Conservation (phyloP, 2,888 invertebrate genomes). For the Blastobasis adustella region DNA sequence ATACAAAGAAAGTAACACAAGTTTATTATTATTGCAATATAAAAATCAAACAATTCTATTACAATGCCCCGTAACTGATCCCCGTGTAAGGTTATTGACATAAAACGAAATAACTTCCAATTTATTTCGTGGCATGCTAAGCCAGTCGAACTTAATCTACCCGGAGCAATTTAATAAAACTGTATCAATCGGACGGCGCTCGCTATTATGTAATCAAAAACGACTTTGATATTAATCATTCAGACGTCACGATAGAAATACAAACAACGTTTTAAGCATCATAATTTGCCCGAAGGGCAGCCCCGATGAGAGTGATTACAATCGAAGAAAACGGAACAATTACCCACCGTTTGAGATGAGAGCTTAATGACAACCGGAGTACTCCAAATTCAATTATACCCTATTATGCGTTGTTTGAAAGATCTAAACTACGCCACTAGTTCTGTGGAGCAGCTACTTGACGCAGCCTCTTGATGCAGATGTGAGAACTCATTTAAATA, state of each 20-base stretch:
- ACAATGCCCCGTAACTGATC: too few species aligned
- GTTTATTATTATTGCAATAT: slow-evolving; percentile 1
- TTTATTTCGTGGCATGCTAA: neutral
- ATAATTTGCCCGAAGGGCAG: slow-evolving; percentile 44
- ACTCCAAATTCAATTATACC: slow-evolving; percentile 24
- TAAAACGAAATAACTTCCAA: neutral
- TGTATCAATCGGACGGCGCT: slow-evolving; percentile 23
- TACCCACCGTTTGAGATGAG: slow-evolving; percentile 23
- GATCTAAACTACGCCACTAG: slow-evolving; percentile 4
- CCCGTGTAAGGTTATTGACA: slow-evolving; percentile 1
- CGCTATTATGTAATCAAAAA: slow-evolving; percentile 57
- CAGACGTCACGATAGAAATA: slow-evolving; percentile 43
- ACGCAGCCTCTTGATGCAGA: slow-evolving; percentile 5
- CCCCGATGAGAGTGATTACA: slow-evolving; percentile 34
- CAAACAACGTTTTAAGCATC: slow-evolving; percentile 47
- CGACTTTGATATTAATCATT: slow-evolving; percentile 48
- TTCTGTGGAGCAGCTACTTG: slow-evolving; percentile 4
- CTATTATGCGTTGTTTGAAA: slow-evolving; percentile 12
- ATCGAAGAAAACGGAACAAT: slow-evolving; percentile 33
- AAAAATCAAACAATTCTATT: slow-evolving; percentile 2
- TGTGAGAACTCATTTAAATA: slow-evolving; percentile 12
- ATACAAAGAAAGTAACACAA: slow-evolving; percentile 4
- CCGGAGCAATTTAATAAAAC: slow-evolving; percentile 25
- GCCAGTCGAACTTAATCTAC: slow-evolving; percentile 1
- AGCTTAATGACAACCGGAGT: slow-evolving; percentile 24